Evolutionary conservation across 2,113 vertebrate species (phyloP).

Genomic region (Sinosuthora webbiana): DNA sequence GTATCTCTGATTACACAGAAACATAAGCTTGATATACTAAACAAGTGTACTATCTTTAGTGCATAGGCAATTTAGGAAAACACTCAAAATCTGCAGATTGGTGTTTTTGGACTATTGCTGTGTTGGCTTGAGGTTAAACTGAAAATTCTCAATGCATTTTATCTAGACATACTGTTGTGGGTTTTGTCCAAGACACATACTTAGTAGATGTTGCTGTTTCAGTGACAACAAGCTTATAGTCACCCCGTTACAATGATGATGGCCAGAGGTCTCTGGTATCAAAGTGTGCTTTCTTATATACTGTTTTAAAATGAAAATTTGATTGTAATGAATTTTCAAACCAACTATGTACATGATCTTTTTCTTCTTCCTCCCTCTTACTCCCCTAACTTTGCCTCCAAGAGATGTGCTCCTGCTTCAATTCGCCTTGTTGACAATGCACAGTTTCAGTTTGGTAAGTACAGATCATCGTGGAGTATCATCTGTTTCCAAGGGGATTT

Average conservation of each 20-base stretch:
- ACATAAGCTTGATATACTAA: background rate
- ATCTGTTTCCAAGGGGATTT: background rate
- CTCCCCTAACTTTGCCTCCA: background rate
- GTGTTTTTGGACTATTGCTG: background rate
- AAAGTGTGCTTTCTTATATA: background rate
- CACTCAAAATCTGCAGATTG: background rate
- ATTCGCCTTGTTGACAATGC: constrained; percentile 96
- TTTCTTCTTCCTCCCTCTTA: background rate
- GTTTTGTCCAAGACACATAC: too few species aligned
- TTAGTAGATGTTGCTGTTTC: background rate
- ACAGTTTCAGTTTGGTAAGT: constrained; percentile 98
- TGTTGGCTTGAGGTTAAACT: background rate
- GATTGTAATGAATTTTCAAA: background rate
- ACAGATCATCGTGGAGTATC: background rate
- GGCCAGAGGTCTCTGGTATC: background rate
- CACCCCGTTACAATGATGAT: background rate
- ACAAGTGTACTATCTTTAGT: background rate
- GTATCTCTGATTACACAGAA: background rate
- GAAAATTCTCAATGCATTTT: background rate
- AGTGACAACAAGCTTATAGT: background rate
- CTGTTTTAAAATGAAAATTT: background rate
- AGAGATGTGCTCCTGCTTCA: constrained; percentile 98
- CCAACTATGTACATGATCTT: background rate
- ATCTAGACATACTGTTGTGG: background rate
- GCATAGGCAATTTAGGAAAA: background rate